Conservation (phyloP, 2,113 vertebrate species). For the Camelus bactrianus region DNA sequence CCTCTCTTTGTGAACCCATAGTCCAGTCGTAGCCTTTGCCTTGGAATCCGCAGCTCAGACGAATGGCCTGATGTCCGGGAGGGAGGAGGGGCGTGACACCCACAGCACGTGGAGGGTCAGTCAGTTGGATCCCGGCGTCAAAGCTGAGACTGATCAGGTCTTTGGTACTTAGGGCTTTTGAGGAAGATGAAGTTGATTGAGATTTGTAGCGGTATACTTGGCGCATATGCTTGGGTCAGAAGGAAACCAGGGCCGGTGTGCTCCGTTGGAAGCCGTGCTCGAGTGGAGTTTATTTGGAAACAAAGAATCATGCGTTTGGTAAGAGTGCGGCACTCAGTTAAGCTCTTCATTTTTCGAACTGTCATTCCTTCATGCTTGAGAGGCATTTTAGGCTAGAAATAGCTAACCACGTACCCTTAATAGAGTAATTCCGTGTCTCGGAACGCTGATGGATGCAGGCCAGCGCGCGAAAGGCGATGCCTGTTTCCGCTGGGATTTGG, state of each 20-base stretch:
- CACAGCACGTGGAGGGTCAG: neutral
- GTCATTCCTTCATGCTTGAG: neutral
- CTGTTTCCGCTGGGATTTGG: neutral
- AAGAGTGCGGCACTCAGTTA: neutral
- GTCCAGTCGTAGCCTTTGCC: neutral
- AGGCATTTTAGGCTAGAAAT: neutral
- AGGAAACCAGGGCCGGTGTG: fast-evolving
- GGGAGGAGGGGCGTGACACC: too few relatives aligned
- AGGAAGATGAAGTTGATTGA: neutral
- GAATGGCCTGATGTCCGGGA: fast-evolving
- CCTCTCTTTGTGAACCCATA: fast-evolving
- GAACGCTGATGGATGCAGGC: neutral
- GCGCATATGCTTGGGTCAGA: neutral
- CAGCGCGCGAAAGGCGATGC: fast-evolving
- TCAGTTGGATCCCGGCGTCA: neutral
- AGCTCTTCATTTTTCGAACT: neutral
- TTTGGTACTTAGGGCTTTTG: neutral
- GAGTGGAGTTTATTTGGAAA: neutral
- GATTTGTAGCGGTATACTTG: neutral
- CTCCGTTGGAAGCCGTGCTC: neutral
- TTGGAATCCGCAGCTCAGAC: fast-evolving
- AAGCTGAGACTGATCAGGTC: neutral
- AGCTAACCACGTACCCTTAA: neutral
- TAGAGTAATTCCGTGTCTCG: fast-evolving
- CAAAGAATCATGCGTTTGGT: neutral